A percentile compares a stretch with the other conserved stretches of the same genome.
Evolutionary conservation across 2,888 invertebrate genomes (phyloP).

Genomic region (Melinaea marsaeus): DNA sequence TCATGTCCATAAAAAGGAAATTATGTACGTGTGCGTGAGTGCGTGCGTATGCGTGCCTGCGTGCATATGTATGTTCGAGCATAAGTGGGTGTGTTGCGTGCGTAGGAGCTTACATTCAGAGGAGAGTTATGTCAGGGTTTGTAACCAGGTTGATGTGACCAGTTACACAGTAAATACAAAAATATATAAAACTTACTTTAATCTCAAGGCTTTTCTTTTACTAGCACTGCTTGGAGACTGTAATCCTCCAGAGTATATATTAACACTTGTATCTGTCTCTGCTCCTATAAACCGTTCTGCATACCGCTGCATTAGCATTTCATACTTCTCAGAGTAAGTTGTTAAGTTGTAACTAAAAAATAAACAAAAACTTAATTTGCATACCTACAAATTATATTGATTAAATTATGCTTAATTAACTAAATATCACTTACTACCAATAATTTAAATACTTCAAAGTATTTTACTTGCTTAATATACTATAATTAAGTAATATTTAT

Average conservation of each 20-base stretch:
- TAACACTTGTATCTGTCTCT: slow-evolving; percentile 84
- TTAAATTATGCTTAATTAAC: no score
- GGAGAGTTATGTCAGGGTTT: no score
- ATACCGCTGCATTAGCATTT: slow-evolving; percentile 80
- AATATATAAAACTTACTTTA: slow-evolving; percentile 60
- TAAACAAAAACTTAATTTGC: not conserved
- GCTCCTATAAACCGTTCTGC: slow-evolving; percentile 84
- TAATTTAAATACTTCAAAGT: not conserved
- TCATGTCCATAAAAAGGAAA: no score
- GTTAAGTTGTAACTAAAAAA: slow-evolving; percentile 83
- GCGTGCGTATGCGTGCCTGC: no score
- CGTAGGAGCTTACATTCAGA: no score
- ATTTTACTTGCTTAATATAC: not conserved
- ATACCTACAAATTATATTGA: no score
- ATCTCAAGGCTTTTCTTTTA: slow-evolving; percentile 77
- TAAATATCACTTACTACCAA: no score
- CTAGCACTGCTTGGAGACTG: slow-evolving; percentile 80
- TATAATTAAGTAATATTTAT: no score
- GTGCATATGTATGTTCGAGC: no score
- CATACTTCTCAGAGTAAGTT: slow-evolving; percentile 83
- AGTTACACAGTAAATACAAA: not conserved
- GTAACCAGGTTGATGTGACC: no score
- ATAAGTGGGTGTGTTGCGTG: no score
- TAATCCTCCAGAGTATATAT: slow-evolving; percentile 76
- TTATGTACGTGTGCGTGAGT: no score